These are phyloP conservation scores for Pelagia noctiluca DNA, from an alignment of 30 jellyfish, hydroid and myxozoan species.

Conservation along the genomic window DNA sequence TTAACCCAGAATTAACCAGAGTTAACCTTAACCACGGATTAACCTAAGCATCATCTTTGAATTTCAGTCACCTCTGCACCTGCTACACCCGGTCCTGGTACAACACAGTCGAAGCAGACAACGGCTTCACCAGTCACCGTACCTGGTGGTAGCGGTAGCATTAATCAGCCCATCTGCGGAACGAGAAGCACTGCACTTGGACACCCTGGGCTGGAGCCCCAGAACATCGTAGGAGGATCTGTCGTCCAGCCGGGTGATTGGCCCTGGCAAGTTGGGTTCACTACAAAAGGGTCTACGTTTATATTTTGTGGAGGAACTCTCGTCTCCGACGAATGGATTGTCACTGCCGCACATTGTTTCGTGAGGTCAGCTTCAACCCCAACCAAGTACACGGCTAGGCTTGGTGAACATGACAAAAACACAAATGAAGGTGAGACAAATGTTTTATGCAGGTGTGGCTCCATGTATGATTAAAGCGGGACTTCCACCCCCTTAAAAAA, in stretches of 20 bases:
- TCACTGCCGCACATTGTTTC: constrained; percentile 72
- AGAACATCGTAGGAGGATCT: constrained; percentile 61
- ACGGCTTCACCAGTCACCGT: background rate
- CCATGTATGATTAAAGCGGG: no score
- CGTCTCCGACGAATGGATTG: constrained; percentile 46
- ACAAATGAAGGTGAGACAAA: constrained; percentile 47
- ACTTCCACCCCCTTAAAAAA: no score
- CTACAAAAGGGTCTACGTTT: constrained; percentile 41
- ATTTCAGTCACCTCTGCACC: constrained; percentile 9
- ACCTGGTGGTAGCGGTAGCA: constrained; percentile 2
- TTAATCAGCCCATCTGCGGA: constrained; percentile 53
- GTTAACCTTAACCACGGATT: background rate
- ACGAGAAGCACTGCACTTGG: constrained; percentile 36
- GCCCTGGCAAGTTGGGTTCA: constrained; percentile 78
- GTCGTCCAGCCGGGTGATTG: constrained; percentile 65
- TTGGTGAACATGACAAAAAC: constrained; percentile 50
- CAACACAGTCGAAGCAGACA: no score
- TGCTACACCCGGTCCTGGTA: constrained; percentile 12
- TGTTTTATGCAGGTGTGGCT: no score
- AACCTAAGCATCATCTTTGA: background rate
- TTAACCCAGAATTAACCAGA: background rate
- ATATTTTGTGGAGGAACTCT: constrained; percentile 70
- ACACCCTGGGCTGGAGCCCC: constrained; percentile 58
- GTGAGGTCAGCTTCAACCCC: background rate
- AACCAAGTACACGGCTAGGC: constrained; percentile 47